phyloP scores from a whole-genome alignment of 2,113 vertebrate genomes.

The Peromyscus californicus region DNA sequence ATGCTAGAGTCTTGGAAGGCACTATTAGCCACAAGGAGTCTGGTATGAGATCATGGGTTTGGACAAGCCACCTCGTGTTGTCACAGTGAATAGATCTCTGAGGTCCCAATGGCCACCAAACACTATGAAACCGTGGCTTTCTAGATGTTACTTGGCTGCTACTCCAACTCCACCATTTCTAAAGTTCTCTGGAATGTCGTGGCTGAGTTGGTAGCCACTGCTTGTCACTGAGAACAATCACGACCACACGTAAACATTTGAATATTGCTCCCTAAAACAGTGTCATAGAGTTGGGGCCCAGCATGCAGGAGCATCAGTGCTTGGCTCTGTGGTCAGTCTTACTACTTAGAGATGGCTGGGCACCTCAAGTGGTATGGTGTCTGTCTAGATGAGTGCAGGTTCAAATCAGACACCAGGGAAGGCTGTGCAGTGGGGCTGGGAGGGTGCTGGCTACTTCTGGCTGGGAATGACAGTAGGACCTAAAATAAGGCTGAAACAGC shows the following conservation, averaged over 20 bases:
- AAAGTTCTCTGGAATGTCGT: background rate
- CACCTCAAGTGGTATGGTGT: background rate
- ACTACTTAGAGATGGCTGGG: background rate
- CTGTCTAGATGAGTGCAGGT: background rate
- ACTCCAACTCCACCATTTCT: background rate
- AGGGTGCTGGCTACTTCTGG: background rate
- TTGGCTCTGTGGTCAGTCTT: background rate
- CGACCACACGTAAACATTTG: background rate
- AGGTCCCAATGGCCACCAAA: background rate
- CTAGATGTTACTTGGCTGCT: background rate
- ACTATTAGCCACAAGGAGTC: background rate
- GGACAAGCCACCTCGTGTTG: background rate
- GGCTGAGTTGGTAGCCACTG: background rate
- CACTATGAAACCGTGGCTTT: background rate
- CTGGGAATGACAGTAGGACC: background rate
- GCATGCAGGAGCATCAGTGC: background rate
- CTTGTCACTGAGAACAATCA: background rate
- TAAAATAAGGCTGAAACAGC: background rate
- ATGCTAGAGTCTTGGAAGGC: background rate
- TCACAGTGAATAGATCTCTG: background rate
- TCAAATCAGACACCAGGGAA: background rate
- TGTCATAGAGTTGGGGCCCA: background rate
- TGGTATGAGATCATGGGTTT: background rate
- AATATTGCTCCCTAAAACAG: background rate
- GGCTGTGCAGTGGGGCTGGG: fast-evolving